Percentiles rank a stretch among this genome's conserved stretches.
Evolutionary conservation across 2,888 invertebrate genomes (phyloP).

Genomic region (Mamestra brassicae): DNA sequence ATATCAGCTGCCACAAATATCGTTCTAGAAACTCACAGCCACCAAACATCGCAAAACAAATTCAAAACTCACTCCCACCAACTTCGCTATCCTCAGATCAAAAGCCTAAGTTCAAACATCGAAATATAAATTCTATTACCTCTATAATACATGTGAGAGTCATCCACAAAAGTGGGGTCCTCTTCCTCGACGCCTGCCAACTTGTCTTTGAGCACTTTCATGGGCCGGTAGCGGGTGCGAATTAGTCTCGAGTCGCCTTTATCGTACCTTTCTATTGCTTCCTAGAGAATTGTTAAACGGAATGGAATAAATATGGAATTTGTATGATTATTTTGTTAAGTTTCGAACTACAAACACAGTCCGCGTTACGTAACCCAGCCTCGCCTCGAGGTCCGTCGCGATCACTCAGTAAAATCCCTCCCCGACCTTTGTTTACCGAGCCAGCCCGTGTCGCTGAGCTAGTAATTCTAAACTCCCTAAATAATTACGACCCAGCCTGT

Average conservation of each 20-base stretch:
- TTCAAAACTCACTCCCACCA: constrained; percentile 6
- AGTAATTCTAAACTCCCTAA: no score
- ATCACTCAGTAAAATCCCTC: no score
- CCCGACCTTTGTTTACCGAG: no score
- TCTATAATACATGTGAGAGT: constrained; percentile 87
- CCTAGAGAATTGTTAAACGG: constrained; percentile 71
- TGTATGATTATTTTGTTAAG: not conserved
- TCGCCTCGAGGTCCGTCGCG: no score
- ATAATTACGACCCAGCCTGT: no score
- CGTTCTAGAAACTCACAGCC: not conserved
- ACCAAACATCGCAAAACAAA: not conserved
- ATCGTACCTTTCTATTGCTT: constrained; percentile 84
- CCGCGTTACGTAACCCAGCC: no score
- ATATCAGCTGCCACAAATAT: not conserved
- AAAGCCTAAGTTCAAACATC: not conserved
- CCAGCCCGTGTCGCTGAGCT: no score
- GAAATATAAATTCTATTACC: constrained; percentile 72
- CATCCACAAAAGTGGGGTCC: constrained; percentile 85
- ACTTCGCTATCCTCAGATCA: not conserved
- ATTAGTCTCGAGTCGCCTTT: constrained; percentile 85
- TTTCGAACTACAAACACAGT: no score
- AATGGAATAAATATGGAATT: not conserved
- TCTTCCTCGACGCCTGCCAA: constrained; percentile 83
- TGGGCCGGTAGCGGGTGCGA: constrained; percentile 86
- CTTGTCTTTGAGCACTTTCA: constrained; percentile 87